These are phyloP conservation scores for Parotia lawesii DNA, from an alignment of 2,113 vertebrate genomes.

Conservation along the genomic window DNA sequence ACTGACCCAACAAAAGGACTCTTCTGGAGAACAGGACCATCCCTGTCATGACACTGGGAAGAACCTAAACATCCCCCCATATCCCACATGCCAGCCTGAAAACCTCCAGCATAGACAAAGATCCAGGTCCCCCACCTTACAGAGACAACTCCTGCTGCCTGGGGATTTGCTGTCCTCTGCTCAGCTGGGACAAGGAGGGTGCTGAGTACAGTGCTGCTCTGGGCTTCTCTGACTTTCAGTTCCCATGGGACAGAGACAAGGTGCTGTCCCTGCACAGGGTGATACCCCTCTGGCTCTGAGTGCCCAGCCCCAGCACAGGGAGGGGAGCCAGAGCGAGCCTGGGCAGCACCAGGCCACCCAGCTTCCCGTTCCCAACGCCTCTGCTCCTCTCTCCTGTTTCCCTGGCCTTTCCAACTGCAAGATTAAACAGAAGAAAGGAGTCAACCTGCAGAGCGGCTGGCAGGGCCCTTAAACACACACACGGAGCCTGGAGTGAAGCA, in stretches of 20 bases:
- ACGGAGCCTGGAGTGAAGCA: slow-evolving; percentile 64
- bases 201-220: background rate
- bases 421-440: slow-evolving; percentile 58
- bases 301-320: background rate
- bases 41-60: background rate
- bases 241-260: background rate
- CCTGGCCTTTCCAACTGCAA: slow-evolving; percentile 50
- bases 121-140: background rate
- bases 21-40: background rate
- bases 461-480: slow-evolving; percentile 59
- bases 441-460: slow-evolving; percentile 58
- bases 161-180: background rate
- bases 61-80: background rate
- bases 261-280: background rate
- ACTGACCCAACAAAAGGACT: background rate
- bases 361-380: slow-evolving; percentile 59
- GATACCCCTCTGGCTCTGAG: background rate
- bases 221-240: background rate
- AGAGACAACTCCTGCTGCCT: background rate
- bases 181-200: background rate
- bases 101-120: background rate
- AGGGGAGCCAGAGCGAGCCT: background rate
- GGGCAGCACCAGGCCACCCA: slow-evolving; percentile 55
- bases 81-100: background rate
- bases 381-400: slow-evolving; percentile 59